Conservation (phyloP, 2,113 vertebrate species). For the Podiceps cristatus region DNA sequence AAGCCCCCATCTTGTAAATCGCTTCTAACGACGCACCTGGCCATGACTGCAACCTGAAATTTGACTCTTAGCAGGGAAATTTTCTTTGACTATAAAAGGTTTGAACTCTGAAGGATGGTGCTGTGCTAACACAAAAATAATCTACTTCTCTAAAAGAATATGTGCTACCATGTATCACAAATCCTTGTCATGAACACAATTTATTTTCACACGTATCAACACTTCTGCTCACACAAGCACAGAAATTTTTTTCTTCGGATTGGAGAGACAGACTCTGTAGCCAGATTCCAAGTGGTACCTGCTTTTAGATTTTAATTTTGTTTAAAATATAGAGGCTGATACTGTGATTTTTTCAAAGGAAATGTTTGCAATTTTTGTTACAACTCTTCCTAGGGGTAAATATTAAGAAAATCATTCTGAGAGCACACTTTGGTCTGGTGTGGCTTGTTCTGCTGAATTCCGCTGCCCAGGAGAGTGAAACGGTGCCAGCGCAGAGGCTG, state of each 20-base stretch:
- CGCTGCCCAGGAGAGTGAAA: constrained; percentile 62
- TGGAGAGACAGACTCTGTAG: not conserved
- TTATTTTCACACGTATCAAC: not conserved
- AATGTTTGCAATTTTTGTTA: not conserved
- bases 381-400: constrained; percentile 29
- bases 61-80: not conserved
- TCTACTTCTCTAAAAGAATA: not conserved
- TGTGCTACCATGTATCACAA: not conserved
- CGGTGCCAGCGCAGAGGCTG: constrained; percentile 56
- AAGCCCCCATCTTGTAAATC: not conserved
- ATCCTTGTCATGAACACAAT: not conserved
- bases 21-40: not conserved
- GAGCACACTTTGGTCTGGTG: constrained; percentile 57
- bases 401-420: constrained; percentile 55
- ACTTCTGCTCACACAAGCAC: not conserved
- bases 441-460: constrained; percentile 69
- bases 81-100: not conserved
- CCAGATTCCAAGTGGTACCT: not conserved
- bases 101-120: not conserved
- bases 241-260: not conserved
- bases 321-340: not conserved
- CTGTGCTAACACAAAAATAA: not conserved
- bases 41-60: not conserved
- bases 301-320: not conserved
- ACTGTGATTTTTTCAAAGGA: not conserved